Evolutionary conservation across 30 jellyfish, hydroid and myxozoan genomes (phyloP), one percentile per base, ranked within the genome.

Genomic region (Morbakka virulenta): DNA sequence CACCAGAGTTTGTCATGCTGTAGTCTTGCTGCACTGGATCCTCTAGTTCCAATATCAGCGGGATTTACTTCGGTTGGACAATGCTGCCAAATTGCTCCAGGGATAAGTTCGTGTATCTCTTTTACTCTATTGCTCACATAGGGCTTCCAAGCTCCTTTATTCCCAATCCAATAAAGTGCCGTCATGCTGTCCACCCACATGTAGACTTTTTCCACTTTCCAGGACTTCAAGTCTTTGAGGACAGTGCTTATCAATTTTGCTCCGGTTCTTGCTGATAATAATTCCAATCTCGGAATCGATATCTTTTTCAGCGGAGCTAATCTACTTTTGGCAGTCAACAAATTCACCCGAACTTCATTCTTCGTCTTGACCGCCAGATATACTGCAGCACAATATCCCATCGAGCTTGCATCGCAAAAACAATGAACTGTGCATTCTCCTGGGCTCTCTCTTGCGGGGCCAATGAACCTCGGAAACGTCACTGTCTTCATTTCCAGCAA

Each of bases 21-120:
- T 35, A 76, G 32, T 30, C 52, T 50, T 64, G 29, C 23, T 0
- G 87, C 33, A 1, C 65, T 4, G 34, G 31, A 20, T 41, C 93
- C 85, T 36, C 93, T 69, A 17, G 85, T 52, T 6, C 93, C 93
- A 33, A 81, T 50, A 21, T 81, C 93, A 2, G 86, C 80, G 14
- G 93, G 93, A 62, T 69, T 81, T 62, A 64, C 36, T 3, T 71
- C 50, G 23, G 86, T 52, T 26, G 93, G 93, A 65, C 79, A 69
- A 52, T 50, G 57, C 70, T 27, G 35, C 86, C 93, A 68, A 23
- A 6, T 36, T 52, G 67, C 68, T 11, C 25, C 81, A 62, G 49
- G 52, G 3, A 22, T 24, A 61, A 41, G 57, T 50, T 74, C 28
- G n/a, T 71, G 72, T 3, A 51, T 74, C 57, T 64, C 81, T 47